These are phyloP conservation scores for Arothron firmamentum DNA, from an alignment of 2,113 vertebrate species.

Conservation along the genomic window DNA sequence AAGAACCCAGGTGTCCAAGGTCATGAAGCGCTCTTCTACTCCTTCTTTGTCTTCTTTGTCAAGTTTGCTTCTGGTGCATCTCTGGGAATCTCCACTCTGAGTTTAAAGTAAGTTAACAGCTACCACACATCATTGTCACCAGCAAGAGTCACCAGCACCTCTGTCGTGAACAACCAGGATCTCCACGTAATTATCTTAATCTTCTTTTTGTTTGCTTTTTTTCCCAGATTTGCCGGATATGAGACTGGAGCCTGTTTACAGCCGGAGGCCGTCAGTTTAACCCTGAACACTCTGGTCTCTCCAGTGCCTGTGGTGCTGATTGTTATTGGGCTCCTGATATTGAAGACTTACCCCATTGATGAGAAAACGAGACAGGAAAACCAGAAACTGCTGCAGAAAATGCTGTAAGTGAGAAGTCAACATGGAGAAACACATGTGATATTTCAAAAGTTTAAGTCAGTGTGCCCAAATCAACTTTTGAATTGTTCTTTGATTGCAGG, in stretches of 20 bases:
- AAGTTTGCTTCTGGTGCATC: constrained; percentile 93
- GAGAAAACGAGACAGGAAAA: constrained; percentile 84
- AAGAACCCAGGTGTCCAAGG: constrained; percentile 79
- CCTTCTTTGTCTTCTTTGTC: constrained; percentile 95
- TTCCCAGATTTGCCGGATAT: constrained; percentile 87
- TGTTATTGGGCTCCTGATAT: constrained; percentile 82
- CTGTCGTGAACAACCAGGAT: too few relatives aligned
- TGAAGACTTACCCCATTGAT: constrained; percentile 87
- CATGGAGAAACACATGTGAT: not conserved
- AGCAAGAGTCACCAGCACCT: too few relatives aligned
- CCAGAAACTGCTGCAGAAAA: constrained; percentile 80
- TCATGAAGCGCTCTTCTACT: constrained; percentile 93
- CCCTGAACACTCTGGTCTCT: constrained; percentile 87
- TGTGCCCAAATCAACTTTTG: too few relatives aligned
- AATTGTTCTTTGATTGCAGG: constrained; percentile 25
- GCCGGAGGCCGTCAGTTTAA: constrained; percentile 76
- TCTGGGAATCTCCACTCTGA: constrained; percentile 89
- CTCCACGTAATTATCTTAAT: not conserved
- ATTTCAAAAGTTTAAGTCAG: too few relatives aligned
- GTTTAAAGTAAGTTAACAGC: constrained; percentile 81
- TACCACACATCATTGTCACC: constrained; percentile 1
- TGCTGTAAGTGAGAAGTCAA: constrained; percentile 70
- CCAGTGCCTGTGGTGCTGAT: constrained; percentile 83
- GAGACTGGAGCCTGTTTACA: constrained; percentile 80
- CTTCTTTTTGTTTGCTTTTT: constrained; percentile 8